Evolutionary conservation across 2,888 invertebrate genomes (phyloP), one percentile per base, ranked within the genome.

Genomic region (Amblyjoppa proteus): DNA sequence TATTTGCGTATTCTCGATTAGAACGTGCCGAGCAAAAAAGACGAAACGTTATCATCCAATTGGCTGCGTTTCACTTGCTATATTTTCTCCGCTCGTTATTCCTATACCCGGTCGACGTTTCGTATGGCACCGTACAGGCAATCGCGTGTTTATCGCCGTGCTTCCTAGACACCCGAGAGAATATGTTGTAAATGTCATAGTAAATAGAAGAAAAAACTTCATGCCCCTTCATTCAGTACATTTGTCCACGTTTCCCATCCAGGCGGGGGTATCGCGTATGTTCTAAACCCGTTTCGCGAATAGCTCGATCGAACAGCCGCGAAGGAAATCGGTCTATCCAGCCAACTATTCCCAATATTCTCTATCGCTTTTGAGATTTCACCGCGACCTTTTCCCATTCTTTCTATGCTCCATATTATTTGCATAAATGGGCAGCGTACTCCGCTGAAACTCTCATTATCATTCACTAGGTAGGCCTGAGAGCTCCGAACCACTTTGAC

Each of bases 41-140:
- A 53, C 74, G 73, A 73, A 78, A 83, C 74, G 66, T 79, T 83
- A 70, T 78, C 66, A 73, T 25, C 45, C 68, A 68, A 81, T 83
- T 77, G 85, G 56, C 81, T 83, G 85, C 71, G 76, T 87, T 87
- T 85, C 81, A 81, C 81, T 83, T 34, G 69, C 80, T 64, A 80
- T 78, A 81, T 81, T 76, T 77, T 73, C 77, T 70, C n/a, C 73
- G 66, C 76, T 78, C 83, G 64, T 69, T 70, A 76, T 76, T 76
- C 61, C 76, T 20, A 38, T 51, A 76, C 75, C 64, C 49, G 61
- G 64, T 25, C 6, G 69, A 28, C 38, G 61, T 69, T 69, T 70
- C 51, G 49, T 58, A 73, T 66, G 53, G 51, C 34, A 38, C 31
- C 31, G 31, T 7, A 61, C 13, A 25, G 16, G 16, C 28, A 61